Percentiles rank a stretch among this genome's conserved stretches.
Conservation (phyloP, 2,113 vertebrate genomes). For the Silurus glanis region DNA sequence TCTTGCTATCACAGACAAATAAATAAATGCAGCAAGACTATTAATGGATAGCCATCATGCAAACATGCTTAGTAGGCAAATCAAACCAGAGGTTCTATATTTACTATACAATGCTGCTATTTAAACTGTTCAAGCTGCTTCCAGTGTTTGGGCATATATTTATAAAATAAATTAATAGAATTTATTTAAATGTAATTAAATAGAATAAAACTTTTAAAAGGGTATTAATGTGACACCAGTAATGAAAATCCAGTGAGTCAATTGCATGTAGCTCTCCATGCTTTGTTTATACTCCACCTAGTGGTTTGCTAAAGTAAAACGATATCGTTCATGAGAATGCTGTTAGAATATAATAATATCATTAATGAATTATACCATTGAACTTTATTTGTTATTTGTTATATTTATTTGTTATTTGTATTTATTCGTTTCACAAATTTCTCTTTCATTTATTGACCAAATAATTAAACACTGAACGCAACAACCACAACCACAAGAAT, state of each 20-base stretch:
- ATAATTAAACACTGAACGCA: background rate
- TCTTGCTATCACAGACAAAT: background rate
- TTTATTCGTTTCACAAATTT: background rate
- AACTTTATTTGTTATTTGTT: background rate
- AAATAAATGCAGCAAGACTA: background rate
- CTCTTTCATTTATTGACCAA: background rate
- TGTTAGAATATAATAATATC: too few species aligned
- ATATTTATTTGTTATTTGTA: background rate
- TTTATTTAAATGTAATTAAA: background rate
- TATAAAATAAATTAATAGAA: background rate
- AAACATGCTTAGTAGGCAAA: background rate
- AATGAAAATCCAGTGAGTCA: background rate
- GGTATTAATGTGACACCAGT: background rate
- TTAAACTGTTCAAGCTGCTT: background rate
- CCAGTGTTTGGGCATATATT: background rate
- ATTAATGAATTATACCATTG: background rate
- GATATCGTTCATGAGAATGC: background rate
- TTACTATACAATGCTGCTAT: background rate
- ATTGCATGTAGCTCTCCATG: background rate
- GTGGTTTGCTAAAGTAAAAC: slow-evolving; percentile 10
- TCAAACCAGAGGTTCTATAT: background rate
- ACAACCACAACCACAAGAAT: background rate
- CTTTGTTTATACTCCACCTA: slow-evolving; percentile 16
- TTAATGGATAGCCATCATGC: background rate
- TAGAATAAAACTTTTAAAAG: background rate